A percentile compares a stretch with the other conserved stretches of the same genome.
phyloP scores from a whole-genome alignment of 2,113 vertebrate species.

The Phaethon lepturus region DNA sequence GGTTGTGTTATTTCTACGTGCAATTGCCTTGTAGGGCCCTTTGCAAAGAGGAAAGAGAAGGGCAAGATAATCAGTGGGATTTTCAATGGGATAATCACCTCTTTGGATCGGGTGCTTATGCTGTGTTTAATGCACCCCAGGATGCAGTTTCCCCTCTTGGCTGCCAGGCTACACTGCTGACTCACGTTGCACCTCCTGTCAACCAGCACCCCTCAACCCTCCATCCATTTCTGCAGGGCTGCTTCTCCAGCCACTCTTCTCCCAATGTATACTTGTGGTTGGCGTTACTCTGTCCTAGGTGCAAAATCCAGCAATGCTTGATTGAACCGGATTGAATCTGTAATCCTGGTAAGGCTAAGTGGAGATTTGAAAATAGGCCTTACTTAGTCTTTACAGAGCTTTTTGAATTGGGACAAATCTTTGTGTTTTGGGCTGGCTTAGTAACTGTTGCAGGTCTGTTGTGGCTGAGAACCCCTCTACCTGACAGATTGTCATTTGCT shows the following conservation, averaged over 20 bases:
- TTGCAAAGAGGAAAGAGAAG: not conserved
- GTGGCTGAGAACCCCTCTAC: not conserved
- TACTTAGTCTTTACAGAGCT: not conserved
- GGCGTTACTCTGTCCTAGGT: not conserved
- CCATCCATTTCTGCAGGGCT: not conserved
- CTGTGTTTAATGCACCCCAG: not conserved
- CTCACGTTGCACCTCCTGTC: too few species aligned
- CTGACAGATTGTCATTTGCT: not conserved
- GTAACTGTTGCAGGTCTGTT: not conserved
- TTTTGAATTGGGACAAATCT: not conserved
- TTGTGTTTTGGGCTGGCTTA: not conserved
- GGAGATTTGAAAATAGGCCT: not conserved
- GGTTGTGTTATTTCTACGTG: not conserved
- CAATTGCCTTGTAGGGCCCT: not conserved
- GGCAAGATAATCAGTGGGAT: not conserved
- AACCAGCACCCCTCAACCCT: too few species aligned
- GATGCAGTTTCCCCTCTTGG: not conserved
- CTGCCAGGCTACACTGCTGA: not conserved
- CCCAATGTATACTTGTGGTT: not conserved
- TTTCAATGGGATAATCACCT: not conserved
- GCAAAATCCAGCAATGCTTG: not conserved
- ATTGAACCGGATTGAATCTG: not conserved
- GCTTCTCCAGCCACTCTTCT: not conserved
- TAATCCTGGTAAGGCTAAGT: not conserved
- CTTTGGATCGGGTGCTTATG: accelerated